Percentiles rank a stretch among this genome's conserved stretches.
These are phyloP conservation scores for Acanthornis magna DNA, from an alignment of 2,797 vertebrate genomes.

Conservation along the genomic window DNA sequence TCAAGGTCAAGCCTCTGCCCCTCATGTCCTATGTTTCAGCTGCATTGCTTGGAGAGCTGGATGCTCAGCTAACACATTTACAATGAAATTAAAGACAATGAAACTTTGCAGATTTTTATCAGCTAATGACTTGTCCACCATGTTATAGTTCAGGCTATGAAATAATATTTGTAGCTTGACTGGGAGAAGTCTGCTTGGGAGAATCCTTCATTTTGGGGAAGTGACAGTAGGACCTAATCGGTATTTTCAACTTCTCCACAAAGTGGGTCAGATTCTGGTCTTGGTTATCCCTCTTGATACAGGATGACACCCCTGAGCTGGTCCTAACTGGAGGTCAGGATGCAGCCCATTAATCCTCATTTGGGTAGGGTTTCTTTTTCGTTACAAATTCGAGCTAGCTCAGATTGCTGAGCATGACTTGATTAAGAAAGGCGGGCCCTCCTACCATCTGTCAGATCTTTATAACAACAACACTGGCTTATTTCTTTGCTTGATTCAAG, in stretches of 20 bases:
- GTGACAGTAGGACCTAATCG: neutral
- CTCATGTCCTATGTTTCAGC: neutral
- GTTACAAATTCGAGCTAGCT: neutral
- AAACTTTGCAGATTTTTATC: neutral
- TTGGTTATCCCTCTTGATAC: neutral
- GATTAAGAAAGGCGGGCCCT: constrained; percentile 44
- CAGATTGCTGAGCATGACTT: constrained; percentile 41
- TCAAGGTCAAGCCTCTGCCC: neutral
- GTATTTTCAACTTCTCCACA: neutral
- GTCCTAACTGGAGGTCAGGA: neutral
- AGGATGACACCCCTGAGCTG: neutral
- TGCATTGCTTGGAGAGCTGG: neutral
- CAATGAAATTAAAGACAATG: neutral
- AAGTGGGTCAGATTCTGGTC: neutral
- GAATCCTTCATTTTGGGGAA: neutral
- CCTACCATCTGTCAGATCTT: constrained; percentile 55
- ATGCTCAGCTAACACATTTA: neutral
- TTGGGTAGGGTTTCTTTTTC: constrained; percentile 12
- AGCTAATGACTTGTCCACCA: neutral
- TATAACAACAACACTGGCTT: neutral
- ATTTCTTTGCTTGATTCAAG: constrained; percentile 34
- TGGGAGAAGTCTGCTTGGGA: neutral
- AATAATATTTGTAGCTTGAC: neutral
- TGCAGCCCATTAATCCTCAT: neutral
- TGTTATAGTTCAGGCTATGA: neutral